These are phyloP conservation scores for Tauraco hartlaubi DNA, from an alignment of 2,797 vertebrate genomes.

Conservation along the genomic window DNA sequence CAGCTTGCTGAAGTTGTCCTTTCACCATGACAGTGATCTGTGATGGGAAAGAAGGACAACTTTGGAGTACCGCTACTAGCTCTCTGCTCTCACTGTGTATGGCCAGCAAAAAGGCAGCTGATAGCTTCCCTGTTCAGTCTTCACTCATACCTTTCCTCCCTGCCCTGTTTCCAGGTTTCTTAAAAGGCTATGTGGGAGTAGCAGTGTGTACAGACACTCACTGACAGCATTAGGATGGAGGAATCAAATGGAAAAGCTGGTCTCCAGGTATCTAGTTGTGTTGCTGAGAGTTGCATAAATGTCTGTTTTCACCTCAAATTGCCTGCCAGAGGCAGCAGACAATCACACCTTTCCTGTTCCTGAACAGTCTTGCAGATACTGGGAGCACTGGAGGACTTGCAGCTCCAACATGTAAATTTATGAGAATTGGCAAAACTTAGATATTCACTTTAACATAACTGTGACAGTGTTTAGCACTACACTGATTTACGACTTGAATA, in stretches of 20 bases:
- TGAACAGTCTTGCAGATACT: background rate
- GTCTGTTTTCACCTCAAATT: background rate
- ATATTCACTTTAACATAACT: background rate
- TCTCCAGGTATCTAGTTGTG: background rate
- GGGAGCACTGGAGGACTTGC: background rate
- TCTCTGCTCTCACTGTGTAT: background rate
- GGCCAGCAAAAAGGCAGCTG: background rate
- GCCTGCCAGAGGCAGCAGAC: background rate
- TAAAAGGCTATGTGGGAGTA: background rate
- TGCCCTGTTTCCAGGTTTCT: background rate
- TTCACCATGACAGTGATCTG: background rate
- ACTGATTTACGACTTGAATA: background rate
- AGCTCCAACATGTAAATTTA: background rate
- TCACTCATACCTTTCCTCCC: background rate
- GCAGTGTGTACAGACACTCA: background rate
- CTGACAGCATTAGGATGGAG: background rate
- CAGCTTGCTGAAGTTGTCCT: background rate
- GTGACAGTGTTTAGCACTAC: background rate
- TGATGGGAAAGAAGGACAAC: background rate
- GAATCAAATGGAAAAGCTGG: background rate
- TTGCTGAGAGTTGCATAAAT: background rate
- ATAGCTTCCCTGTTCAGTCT: background rate
- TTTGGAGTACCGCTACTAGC: background rate
- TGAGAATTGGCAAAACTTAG: background rate
- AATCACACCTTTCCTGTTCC: background rate